A percentile compares a stretch with the other conserved stretches of the same genome.
Evolutionary conservation across 2,888 invertebrate species (phyloP).

Genomic region (Erynnis tages): DNA sequence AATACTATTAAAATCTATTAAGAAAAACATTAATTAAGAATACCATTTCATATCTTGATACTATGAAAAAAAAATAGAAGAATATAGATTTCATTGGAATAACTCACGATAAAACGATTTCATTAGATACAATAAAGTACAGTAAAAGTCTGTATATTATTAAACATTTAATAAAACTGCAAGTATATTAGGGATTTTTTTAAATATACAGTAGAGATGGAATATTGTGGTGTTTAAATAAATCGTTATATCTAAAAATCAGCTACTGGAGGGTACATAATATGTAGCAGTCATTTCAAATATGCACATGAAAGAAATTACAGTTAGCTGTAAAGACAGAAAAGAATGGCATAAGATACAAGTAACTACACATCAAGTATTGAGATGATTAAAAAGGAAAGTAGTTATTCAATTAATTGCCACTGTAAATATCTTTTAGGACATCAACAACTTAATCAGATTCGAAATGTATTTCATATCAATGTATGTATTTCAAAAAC

Average conservation of each 20-base stretch:
- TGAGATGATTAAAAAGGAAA: constrained; percentile 1
- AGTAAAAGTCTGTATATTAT: constrained; percentile 43
- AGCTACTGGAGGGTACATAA: constrained; percentile 28
- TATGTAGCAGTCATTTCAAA: constrained; percentile 37
- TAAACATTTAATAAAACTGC: constrained; percentile 44
- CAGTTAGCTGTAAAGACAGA: constrained; percentile 13
- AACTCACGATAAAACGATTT: constrained; percentile 40
- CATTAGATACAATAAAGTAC: constrained; percentile 35
- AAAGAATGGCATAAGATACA: constrained; percentile 29
- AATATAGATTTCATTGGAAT: constrained; percentile 39
- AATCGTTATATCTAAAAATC: constrained; percentile 37
- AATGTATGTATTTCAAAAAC: background rate
- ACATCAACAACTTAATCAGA: background rate
- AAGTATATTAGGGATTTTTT: constrained; percentile 36
- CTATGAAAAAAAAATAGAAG: constrained; percentile 38
- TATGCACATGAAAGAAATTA: constrained; percentile 16
- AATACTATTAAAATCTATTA: constrained; percentile 32
- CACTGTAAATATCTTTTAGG: background rate
- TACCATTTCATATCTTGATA: constrained; percentile 16
- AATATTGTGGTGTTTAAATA: constrained; percentile 36
- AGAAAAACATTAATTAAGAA: constrained; percentile 15
- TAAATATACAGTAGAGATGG: constrained; percentile 39
- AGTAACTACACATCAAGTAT: constrained; percentile 7
- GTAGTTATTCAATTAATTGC: background rate
- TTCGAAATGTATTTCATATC: background rate